phyloP scores from a whole-genome alignment of 2,797 vertebrate species.

The Valencia hispanica region DNA sequence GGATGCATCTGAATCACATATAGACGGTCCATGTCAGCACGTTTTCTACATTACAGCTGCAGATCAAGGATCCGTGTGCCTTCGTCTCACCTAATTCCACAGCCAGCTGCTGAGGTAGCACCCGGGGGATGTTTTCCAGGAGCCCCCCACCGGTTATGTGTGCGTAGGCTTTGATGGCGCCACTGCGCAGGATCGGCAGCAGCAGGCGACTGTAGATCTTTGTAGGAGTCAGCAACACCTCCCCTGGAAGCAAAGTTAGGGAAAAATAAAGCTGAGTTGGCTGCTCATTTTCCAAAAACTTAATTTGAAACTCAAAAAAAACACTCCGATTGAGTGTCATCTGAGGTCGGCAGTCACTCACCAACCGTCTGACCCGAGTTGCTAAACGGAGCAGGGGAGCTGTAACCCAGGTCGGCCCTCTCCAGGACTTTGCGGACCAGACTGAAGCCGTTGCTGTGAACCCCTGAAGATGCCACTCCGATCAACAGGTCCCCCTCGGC shows the following conservation, averaged over 20 bases:
- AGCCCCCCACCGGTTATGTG: conserved; percentile 98
- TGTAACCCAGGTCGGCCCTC: conserved; percentile 78
- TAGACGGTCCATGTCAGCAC: background rate
- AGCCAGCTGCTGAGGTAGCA: conserved; percentile 85
- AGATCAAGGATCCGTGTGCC: background rate
- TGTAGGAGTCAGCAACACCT: conserved; percentile 91
- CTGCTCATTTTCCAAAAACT: background rate
- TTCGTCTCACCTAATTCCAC: conserved; percentile 79
- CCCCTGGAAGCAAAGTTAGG: conserved; percentile 76
- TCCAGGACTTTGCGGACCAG: conserved; percentile 92
- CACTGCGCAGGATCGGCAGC: conserved; percentile 86
- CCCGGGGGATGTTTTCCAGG: conserved; percentile 94
- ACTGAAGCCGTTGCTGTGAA: conserved; percentile 98
- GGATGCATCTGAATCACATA: conserved; percentile 83
- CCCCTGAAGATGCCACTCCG: conserved; percentile 91
- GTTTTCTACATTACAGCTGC: background rate
- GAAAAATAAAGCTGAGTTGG: background rate
- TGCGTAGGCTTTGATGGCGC: conserved; percentile 89
- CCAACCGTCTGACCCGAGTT: conserved; percentile 84
- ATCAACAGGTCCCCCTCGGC: conserved; percentile 86
- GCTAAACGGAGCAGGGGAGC: conserved; percentile 80
- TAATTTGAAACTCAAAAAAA: no score
- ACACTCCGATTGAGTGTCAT: no score
- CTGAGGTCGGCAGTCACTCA: no score
- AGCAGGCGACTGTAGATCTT: conserved; percentile 92